These are phyloP conservation scores for Diabrotica undecimpunctata DNA, from an alignment of 1,140 invertebrate genomes.

Conservation along the genomic window DNA sequence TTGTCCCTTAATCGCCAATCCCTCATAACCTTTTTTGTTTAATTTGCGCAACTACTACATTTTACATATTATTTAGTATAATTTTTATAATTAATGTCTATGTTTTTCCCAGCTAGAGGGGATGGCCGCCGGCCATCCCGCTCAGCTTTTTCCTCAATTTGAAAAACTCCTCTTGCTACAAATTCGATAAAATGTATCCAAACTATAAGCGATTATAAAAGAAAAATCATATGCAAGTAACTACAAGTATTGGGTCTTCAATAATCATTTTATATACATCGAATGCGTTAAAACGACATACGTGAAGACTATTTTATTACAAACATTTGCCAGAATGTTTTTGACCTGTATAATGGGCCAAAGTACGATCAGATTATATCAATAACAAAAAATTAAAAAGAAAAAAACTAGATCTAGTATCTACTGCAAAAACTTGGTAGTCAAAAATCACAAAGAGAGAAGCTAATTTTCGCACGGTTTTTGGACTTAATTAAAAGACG, in stretches of 20 bases:
- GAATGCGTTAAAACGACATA: slow-evolving; percentile 31
- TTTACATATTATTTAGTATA: slow-evolving; percentile 44
- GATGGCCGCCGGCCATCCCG: slow-evolving; percentile 17
- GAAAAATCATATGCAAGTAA: slow-evolving; percentile 34
- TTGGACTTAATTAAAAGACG: slow-evolving; percentile 42
- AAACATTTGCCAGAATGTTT: slow-evolving; percentile 9
- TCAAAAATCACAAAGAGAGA: slow-evolving; percentile 43
- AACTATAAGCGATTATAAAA: slow-evolving; percentile 44
- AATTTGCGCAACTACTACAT: slow-evolving; percentile 44
- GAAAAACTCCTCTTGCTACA: slow-evolving; percentile 27
- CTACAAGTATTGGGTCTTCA: slow-evolving; percentile 37
- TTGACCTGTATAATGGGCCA: slow-evolving; percentile 29
- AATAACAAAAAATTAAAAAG: slow-evolving; percentile 22
- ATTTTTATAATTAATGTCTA: slow-evolving; percentile 37
- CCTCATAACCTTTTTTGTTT: slow-evolving; percentile 39
- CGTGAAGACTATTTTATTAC: slow-evolving; percentile 12
- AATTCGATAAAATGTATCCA: slow-evolving; percentile 33
- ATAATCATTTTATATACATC: slow-evolving; percentile 40
- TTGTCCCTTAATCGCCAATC: slow-evolving; percentile 44
- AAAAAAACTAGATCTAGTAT: slow-evolving; percentile 34
- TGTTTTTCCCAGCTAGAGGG: slow-evolving; percentile 11
- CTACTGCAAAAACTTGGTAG: slow-evolving; percentile 42
- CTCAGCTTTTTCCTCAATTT: background rate
- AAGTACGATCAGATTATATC: slow-evolving; percentile 27
- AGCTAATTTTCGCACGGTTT: slow-evolving; percentile 39